phyloP scores from a whole-genome alignment of 2,888 invertebrate genomes.

The Automeris io region DNA sequence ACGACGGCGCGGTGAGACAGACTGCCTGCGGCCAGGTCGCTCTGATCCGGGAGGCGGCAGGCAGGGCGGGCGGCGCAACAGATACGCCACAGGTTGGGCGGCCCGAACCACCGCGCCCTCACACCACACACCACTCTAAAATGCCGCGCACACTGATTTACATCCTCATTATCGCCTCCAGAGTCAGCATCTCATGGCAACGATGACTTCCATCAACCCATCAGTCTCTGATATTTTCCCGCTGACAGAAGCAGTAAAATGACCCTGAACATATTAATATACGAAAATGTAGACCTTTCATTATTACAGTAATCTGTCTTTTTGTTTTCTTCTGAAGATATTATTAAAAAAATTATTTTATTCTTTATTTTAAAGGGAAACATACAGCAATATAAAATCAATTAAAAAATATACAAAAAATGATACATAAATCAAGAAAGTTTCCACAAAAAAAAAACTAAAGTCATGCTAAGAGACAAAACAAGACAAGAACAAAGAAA shows the following conservation, averaged over 20 bases:
- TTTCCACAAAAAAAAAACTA: no score
- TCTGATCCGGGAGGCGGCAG: constrained; percentile 28
- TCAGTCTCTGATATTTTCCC: constrained; percentile 4
- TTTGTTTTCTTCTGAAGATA: background rate
- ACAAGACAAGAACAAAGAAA: no score
- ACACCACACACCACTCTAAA: constrained; percentile 24
- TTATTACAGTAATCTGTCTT: no score
- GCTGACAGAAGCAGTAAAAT: background rate
- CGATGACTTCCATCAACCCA: constrained; percentile 24
- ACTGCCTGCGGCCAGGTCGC: constrained; percentile 27
- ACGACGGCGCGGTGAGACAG: constrained; percentile 26
- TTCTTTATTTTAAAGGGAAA: no score
- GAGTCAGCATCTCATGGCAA: constrained; percentile 38
- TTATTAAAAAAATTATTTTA: background rate
- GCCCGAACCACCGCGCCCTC: constrained; percentile 51
- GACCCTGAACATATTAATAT: background rate
- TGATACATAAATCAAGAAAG: no score
- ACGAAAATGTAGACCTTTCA: no score
- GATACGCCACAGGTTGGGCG: constrained; percentile 74
- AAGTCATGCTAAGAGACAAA: no score
- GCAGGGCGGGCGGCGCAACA: constrained; percentile 65
- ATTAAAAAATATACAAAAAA: no score
- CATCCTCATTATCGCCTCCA: constrained; percentile 63
- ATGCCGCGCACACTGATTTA: constrained; percentile 54
- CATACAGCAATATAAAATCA: no score